Percentiles rank a stretch among this genome's conserved stretches.
phyloP scores from a whole-genome alignment of 2,113 vertebrate genomes.

The Oreotrochilus melanogaster region DNA sequence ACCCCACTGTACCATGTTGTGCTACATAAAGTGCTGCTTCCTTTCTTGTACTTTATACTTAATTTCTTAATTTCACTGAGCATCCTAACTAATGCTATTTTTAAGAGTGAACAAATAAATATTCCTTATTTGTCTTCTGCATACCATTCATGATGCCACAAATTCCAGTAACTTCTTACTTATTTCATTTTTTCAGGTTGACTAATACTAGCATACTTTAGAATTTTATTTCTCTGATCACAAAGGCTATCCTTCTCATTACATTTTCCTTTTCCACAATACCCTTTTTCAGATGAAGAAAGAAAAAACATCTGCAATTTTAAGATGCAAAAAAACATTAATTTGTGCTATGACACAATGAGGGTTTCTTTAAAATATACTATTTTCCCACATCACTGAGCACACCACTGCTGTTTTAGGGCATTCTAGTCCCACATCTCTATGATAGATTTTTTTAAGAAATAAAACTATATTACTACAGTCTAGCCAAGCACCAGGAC shows the following conservation, averaged over 20 bases:
- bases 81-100: background rate
- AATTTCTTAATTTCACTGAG: background rate
- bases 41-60: background rate
- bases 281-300: background rate
- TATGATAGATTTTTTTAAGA: background rate
- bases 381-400: background rate
- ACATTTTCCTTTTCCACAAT: background rate
- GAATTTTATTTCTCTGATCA: background rate
- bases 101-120: background rate
- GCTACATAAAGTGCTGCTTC: background rate
- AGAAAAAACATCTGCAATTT: background rate
- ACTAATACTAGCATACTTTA: background rate
- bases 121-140: background rate
- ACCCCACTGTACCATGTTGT: background rate
- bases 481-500: background rate
- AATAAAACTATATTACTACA: background rate
- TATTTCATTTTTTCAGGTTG: background rate
- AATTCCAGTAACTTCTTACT: background rate
- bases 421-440: background rate
- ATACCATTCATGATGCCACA: background rate
- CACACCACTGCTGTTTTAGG: accelerated
- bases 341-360: background rate
- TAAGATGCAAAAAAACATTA: background rate
- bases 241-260: background rate
- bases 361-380: background rate